Base-by-base conservation (phyloP, 1,140 invertebrate genomes). In the Drosophila kurseongensis region DNA sequence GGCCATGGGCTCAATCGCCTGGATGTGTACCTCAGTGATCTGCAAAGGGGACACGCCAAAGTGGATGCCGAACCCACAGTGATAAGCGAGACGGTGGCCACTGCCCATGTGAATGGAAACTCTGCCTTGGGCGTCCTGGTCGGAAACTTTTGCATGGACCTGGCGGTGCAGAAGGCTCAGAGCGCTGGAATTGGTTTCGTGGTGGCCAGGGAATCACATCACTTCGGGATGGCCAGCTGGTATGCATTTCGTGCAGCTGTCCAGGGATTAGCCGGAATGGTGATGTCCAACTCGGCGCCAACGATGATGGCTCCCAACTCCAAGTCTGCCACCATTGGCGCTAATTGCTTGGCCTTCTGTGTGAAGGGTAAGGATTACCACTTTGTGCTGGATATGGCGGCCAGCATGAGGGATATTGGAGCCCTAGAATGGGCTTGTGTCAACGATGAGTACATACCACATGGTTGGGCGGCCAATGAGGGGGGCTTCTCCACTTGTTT, bases 341-440 rank as follows among this genome's bases (percentile, higher is more conserved):
- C 97, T 0, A 99, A 98, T 93, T 97, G 97, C 0, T 62, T 98
- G 23, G 94, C 96, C 4, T 91, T 98, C 2, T 97, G 95, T 0
- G 98, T 97, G 7, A 95, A 95, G 5, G 96, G 94, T 0, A 84
- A 92, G 6, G 86, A 94, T 23, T 94, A 94, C 0, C 97, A 82
- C 36, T 98, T 98, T 92, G 95, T 97, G 1, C 91, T 99, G n/a
- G 98, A 99, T 86, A 98, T 98, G 97, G 97, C 97, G 0, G 97
- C 97, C 1, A 96, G 97, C 1, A 94, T 96, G 0, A 97, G 62
- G 51, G 93, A 93, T 1, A 52, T 94, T 5, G 94, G 94, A 0
- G 93, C 96, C 94, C 95, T 98, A 61, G 97, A 98, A 93, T 93
- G 97, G 66, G 95, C 96, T 50, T 77, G 92, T 23, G 92, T 95